These are phyloP conservation scores for Microcebus jonahi DNA, from an alignment of 2,113 vertebrate genomes.

Conservation along the genomic window DNA sequence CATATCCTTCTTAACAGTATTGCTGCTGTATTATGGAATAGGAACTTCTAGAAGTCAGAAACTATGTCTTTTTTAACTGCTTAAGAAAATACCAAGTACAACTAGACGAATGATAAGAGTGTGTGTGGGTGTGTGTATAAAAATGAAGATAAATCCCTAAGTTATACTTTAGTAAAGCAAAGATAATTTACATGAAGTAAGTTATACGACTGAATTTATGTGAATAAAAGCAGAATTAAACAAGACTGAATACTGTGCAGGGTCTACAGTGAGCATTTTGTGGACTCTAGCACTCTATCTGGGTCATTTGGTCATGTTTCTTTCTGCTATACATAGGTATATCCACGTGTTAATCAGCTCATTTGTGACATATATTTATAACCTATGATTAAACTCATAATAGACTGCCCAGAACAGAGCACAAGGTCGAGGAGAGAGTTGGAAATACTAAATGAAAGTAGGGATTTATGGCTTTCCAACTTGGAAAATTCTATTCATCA, in stretches of 20 bases:
- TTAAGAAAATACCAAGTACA: not conserved
- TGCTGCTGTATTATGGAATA: too few species aligned
- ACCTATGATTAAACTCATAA: constrained; percentile 68
- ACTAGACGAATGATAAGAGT: not conserved
- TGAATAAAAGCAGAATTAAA: not conserved
- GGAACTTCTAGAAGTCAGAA: too few species aligned
- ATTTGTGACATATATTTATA: constrained; percentile 63
- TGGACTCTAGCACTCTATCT: not conserved
- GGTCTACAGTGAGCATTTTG: not conserved
- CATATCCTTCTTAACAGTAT: too few species aligned
- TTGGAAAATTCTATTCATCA: not conserved
- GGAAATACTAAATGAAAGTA: constrained; percentile 56
- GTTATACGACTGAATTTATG: not conserved
- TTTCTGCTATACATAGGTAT: constrained; percentile 25
- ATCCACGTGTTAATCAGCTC: not conserved
- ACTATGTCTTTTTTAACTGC: not conserved
- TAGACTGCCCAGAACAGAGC: constrained; percentile 33
- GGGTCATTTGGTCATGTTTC: not conserved
- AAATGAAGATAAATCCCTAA: not conserved
- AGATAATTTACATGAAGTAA: not conserved
- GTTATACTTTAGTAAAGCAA: not conserved
- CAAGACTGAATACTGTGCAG: not conserved
- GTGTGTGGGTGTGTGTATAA: not conserved
- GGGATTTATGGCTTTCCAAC: constrained; percentile 39
- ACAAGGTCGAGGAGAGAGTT: constrained; percentile 45